Base-by-base conservation (phyloP, 2,113 vertebrate species). In the Delphinapterus leucas region DNA sequence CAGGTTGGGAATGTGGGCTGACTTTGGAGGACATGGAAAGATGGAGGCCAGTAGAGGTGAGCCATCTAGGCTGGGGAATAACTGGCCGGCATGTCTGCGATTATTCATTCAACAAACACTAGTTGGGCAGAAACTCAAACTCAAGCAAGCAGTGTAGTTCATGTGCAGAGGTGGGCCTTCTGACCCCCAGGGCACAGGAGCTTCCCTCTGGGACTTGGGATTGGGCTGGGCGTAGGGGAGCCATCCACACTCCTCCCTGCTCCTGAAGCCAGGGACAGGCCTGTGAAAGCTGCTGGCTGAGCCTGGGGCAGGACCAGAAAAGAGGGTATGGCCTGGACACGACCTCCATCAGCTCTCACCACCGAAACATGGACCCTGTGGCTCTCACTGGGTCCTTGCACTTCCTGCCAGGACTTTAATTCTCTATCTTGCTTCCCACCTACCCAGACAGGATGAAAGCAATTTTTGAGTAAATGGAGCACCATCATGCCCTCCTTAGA, bases 61-160 rank as follows among this genome's bases (percentile, higher is more conserved):
- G 55, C 25, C 17, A 0, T 61, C 58, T 6, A 41, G n/a, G 41
- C 31, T 14, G 28, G 15, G 12, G 25, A 58, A n/a, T 26, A 23
- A 74, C 31, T 70, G 68, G 41, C 33, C 0, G 8, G 33, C 0
- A n/a, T n/a, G n/a, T n/a, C n/a, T n/a, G n/a, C n/a, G n/a, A n/a
- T n/a, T n/a, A n/a, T n/a, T n/a, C n/a, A n/a, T n/a, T n/a, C n/a
- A n/a, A n/a, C n/a, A n/a, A n/a, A n/a, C n/a, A n/a, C n/a, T n/a
- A n/a, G n/a, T n/a, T n/a, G n/a, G n/a, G n/a, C n/a, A n/a, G n/a
- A n/a, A 23, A 25, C 41, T 84, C 63, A n/a, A 8, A 28, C 73
- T 61, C 44, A 55, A 47, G 67, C n/a, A 17, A 1, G n/a, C 41
- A 41, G 15, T 76, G 7, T 36, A 47, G 26, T 23, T 83, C 23